These are phyloP conservation scores for Nemotelus pantherinus DNA, from an alignment of 2,888 invertebrate genomes.

Conservation along the genomic window DNA sequence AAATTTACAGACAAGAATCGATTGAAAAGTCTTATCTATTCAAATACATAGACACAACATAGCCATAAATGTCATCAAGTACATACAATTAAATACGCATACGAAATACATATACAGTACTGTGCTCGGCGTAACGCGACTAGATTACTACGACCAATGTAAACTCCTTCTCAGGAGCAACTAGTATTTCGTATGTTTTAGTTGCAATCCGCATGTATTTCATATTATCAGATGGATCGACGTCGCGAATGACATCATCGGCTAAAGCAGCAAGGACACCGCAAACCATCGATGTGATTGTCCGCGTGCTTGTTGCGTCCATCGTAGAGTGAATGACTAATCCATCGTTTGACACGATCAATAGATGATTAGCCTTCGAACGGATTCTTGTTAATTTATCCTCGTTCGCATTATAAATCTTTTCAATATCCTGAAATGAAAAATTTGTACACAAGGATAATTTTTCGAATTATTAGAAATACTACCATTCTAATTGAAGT, in stretches of 20 bases:
- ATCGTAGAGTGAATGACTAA: background rate
- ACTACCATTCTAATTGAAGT: too few species aligned
- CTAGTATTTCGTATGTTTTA: constrained; percentile 59
- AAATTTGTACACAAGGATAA: background rate
- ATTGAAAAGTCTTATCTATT: too few species aligned
- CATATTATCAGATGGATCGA: constrained; percentile 60
- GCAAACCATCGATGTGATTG: background rate
- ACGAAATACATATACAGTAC: too few species aligned
- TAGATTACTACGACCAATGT: constrained; percentile 50
- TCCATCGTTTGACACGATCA: constrained; percentile 9
- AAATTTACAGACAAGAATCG: too few species aligned
- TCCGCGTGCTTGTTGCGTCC: constrained; percentile 19
- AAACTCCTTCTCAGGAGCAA: constrained; percentile 60
- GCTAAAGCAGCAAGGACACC: background rate
- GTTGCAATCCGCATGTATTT: constrained; percentile 59
- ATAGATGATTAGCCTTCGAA: constrained; percentile 3
- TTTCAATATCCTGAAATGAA: constrained; percentile 25
- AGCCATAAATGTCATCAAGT: too few species aligned
- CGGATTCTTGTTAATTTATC: background rate
- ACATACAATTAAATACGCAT: too few species aligned
- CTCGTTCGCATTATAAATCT: background rate
- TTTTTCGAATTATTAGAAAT: too few species aligned
- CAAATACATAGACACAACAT: too few species aligned
- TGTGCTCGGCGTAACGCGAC: background rate
- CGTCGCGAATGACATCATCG: constrained; percentile 58